Evolutionary conservation across 2,888 invertebrate genomes (phyloP).

Genomic region (Macaria liturata): DNA sequence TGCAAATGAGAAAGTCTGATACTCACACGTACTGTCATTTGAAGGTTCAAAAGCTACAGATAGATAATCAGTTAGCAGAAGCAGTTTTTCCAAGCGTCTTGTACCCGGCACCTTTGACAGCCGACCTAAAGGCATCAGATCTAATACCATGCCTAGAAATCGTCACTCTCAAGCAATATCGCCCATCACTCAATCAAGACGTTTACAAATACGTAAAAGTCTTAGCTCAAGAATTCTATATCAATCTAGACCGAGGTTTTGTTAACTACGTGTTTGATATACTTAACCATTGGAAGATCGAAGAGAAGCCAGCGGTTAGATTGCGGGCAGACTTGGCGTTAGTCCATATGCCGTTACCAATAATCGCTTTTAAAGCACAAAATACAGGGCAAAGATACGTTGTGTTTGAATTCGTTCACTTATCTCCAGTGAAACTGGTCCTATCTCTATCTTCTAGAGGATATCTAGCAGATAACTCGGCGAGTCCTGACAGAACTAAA

Average conservation of each 20-base stretch:
- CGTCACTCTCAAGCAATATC: constrained; percentile 77
- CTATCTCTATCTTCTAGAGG: constrained; percentile 84
- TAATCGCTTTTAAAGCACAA: constrained; percentile 70
- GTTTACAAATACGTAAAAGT: constrained; percentile 86
- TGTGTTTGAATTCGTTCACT: constrained; percentile 81
- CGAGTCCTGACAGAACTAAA: constrained; percentile 55
- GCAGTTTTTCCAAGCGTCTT: constrained; percentile 88
- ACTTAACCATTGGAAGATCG: constrained; percentile 82
- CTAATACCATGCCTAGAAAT: constrained; percentile 85
- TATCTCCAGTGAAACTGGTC: constrained; percentile 84
- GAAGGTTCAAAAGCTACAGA: constrained; percentile 86
- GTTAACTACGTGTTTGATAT: constrained; percentile 85
- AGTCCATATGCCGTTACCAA: constrained; percentile 83
- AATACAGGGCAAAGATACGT: constrained; percentile 63
- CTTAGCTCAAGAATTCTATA: constrained; percentile 85
- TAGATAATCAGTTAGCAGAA: constrained; percentile 90
- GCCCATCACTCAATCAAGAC: constrained; percentile 77
- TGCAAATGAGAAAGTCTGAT: constrained; percentile 88
- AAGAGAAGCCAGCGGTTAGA: constrained; percentile 82
- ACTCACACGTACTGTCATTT: constrained; percentile 86
- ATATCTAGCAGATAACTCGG: constrained; percentile 58
- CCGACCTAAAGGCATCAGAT: constrained; percentile 57
- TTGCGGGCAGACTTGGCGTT: constrained; percentile 81
- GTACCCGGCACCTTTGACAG: constrained; percentile 83
- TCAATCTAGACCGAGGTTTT: constrained; percentile 88